Percentiles rank a stretch among this genome's conserved stretches.
Evolutionary conservation across 2,797 vertebrate genomes (phyloP).

Genomic region (Lophotriccus pileatus): DNA sequence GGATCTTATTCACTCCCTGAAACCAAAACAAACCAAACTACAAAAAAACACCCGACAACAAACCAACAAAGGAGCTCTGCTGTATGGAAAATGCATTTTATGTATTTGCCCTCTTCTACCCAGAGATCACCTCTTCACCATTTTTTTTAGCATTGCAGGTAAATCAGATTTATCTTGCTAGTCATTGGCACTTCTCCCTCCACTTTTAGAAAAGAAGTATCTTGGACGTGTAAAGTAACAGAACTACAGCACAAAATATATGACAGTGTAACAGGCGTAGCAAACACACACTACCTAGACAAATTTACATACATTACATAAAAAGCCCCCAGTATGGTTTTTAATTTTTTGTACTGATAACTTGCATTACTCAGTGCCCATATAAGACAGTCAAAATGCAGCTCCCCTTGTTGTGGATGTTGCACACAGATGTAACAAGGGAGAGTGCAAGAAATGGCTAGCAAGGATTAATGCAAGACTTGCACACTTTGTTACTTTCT

Average conservation of each 20-base stretch:
- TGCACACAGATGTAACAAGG: neutral
- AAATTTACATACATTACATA: neutral
- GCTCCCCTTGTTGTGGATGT: neutral
- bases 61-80: neutral
- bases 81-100: neutral
- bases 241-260: neutral
- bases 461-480: neutral
- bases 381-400: neutral
- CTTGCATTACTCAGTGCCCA: neutral
- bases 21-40: conserved; percentile 38
- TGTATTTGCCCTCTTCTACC: neutral
- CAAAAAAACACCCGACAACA: neutral
- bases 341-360: neutral
- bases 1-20: neutral
- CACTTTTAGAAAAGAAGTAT: neutral
- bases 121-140: neutral
- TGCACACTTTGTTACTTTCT: neutral
- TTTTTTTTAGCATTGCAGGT: neutral
- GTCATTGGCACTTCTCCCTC: neutral
- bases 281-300: neutral
- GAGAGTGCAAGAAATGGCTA: neutral
- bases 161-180: neutral
- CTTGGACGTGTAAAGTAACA: neutral
- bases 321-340: neutral
- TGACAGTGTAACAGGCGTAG: neutral